A percentile compares a stretch with the other conserved stretches of the same genome.
Conservation (phyloP, 2,113 vertebrate genomes). For the Aegithalos caudatus region DNA sequence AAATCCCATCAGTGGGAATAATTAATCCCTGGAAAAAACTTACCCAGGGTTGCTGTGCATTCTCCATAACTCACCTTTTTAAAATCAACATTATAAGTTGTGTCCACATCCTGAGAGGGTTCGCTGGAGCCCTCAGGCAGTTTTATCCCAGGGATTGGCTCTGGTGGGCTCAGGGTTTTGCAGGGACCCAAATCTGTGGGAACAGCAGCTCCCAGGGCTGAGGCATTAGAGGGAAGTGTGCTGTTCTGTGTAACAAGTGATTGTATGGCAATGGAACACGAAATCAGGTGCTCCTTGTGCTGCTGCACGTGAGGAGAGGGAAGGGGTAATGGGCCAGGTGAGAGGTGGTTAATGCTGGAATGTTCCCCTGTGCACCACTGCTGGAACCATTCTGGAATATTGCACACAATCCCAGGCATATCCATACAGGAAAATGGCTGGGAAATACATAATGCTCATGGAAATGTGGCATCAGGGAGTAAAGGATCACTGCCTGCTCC, state of each 20-base stretch:
- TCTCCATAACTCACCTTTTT: background rate
- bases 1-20: background rate
- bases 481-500: slow-evolving; percentile 36
- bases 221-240: background rate
- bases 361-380: slow-evolving; percentile 13
- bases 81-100: accelerated
- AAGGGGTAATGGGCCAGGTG: background rate
- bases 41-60: background rate
- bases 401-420: background rate
- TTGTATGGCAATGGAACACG: background rate
- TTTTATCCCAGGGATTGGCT: background rate
- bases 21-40: background rate
- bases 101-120: background rate
- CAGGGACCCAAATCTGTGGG: background rate
- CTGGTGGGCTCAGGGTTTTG: background rate
- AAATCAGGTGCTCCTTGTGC: background rate
- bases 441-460: background rate
- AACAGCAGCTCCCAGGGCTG: background rate
- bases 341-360: background rate
- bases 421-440: slow-evolving; percentile 33
- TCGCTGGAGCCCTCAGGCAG: background rate
- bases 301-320: background rate
- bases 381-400: background rate
- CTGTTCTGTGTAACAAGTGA: background rate
- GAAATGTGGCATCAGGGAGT: slow-evolving; percentile 36